phyloP scores from a whole-genome alignment of 2,113 vertebrate species.

The Rhinoderma darwinii region DNA sequence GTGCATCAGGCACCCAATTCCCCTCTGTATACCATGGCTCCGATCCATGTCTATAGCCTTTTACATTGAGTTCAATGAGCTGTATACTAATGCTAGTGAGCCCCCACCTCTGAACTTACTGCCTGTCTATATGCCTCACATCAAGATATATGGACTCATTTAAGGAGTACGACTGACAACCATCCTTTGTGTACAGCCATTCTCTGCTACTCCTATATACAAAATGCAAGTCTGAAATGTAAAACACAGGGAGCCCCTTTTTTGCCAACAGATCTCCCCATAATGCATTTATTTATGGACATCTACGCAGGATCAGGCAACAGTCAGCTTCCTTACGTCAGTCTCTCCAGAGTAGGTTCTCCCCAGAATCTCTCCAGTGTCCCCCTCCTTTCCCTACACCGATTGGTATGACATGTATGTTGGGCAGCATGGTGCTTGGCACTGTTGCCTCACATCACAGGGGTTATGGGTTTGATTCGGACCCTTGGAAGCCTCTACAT shows the following conservation, averaged over 20 bases:
- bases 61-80: neutral
- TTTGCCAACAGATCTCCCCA: neutral
- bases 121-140: neutral
- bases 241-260: neutral
- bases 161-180: neutral
- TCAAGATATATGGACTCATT: neutral
- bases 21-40: neutral
- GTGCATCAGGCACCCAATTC: neutral
- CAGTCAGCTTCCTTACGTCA: constrained; percentile 1
- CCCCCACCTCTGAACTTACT: neutral
- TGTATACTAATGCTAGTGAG: neutral
- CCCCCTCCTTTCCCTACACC: neutral
- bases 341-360: neutral
- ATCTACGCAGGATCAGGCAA: neutral
- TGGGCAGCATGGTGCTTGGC: neutral
- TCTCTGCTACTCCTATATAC: neutral
- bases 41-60: neutral
- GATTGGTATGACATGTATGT: neutral
- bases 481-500: too few species aligned
- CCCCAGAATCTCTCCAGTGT: neutral
- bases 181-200: neutral
- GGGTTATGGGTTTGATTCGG: too few species aligned
- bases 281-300: neutral
- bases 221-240: neutral
- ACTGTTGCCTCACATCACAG: too few species aligned